These are phyloP conservation scores for Mesaphorura yosii DNA, from an alignment of 1,140 invertebrate species.

Conservation along the genomic window DNA sequence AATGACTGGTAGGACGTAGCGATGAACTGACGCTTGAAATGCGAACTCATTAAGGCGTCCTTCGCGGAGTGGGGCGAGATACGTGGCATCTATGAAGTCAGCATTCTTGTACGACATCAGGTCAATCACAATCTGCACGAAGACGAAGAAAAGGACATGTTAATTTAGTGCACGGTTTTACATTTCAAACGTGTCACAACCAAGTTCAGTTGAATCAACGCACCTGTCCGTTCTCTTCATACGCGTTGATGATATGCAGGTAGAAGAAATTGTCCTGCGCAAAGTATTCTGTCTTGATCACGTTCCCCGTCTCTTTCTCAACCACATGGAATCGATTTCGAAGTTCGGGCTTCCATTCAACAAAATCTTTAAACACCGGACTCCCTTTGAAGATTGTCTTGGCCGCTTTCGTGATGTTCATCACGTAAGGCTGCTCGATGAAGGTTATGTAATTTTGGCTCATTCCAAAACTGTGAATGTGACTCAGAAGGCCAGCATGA, in stretches of 20 bases:
- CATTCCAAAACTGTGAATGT: constrained; percentile 24
- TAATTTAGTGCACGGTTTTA: background rate
- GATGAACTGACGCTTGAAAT: constrained; percentile 22
- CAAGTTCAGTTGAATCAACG: background rate
- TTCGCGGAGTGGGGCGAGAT: background rate
- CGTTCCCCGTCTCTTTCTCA: constrained; percentile 38
- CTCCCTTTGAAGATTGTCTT: constrained; percentile 16
- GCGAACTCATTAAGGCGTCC: constrained; percentile 17
- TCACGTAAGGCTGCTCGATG: constrained; percentile 23
- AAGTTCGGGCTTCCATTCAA: constrained; percentile 40
- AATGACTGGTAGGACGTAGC: constrained; percentile 35
- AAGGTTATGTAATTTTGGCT: constrained; percentile 26
- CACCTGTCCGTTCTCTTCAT: constrained; percentile 41
- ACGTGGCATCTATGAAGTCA: constrained; percentile 25
- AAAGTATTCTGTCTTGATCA: constrained; percentile 35
- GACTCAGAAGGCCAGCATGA: constrained; percentile 12
- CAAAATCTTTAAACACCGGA: constrained; percentile 30
- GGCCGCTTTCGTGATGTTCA: constrained; percentile 11
- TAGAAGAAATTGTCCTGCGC: constrained; percentile 40
- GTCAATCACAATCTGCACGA: constrained; percentile 13
- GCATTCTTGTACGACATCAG: constrained; percentile 13
- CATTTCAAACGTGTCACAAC: constrained; percentile 13
- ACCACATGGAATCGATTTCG: constrained; percentile 39
- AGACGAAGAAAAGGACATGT: background rate
- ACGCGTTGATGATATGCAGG: constrained; percentile 45